A percentile compares a stretch with the other conserved stretches of the same genome.
phyloP scores from a whole-genome alignment of 2,797 vertebrate species.

The Coilia nasus region DNA sequence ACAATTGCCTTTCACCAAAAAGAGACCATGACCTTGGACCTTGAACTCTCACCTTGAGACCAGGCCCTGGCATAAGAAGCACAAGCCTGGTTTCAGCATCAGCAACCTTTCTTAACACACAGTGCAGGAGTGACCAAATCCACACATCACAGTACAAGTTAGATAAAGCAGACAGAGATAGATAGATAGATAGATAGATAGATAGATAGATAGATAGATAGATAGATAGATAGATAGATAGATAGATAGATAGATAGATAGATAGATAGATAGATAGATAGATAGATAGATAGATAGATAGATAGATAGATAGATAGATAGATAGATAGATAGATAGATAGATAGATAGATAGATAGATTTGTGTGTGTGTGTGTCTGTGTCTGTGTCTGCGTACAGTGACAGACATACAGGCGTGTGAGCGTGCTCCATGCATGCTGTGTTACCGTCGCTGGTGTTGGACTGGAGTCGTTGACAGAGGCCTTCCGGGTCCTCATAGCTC shows the following conservation, averaged over 20 bases:
- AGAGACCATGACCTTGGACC: not conserved
- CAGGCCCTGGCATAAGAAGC: not conserved
- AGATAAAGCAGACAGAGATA: not conserved
- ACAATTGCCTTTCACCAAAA: not conserved
- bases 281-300: too few relatives aligned
- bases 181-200: too few relatives aligned
- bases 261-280: too few relatives aligned
- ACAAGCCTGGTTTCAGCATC: not conserved
- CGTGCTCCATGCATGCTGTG: not conserved
- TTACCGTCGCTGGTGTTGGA: conserved; percentile 86
- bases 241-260: too few relatives aligned
- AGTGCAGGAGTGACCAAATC: not conserved
- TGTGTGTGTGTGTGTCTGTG: not conserved
- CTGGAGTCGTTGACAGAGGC: conserved; percentile 86
- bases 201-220: too few relatives aligned
- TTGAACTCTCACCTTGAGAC: not conserved
- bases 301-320: not conserved
- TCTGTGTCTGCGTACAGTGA: too few relatives aligned
- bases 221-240: too few relatives aligned
- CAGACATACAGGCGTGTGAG: not conserved
- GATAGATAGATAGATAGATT: too few relatives aligned
- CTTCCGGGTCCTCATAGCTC: conserved; percentile 79
- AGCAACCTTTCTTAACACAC: not conserved
- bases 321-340: too few relatives aligned
- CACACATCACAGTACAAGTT: not conserved